These are phyloP conservation scores for Grammomys surdaster DNA, from an alignment of 2,113 vertebrate genomes.

Conservation along the genomic window DNA sequence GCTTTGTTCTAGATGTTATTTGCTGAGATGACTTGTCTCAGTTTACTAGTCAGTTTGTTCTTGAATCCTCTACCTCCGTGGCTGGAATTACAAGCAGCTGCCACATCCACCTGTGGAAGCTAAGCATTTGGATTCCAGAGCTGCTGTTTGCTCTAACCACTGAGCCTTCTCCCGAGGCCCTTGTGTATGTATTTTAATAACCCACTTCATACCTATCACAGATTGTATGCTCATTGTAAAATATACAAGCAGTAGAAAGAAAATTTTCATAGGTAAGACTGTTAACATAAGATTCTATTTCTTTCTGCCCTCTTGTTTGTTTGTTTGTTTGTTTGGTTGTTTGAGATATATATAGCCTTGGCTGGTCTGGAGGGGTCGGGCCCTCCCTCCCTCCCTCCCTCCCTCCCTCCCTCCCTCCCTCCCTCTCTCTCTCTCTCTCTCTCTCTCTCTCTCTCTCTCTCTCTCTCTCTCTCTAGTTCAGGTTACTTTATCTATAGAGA, in stretches of 20 bases:
- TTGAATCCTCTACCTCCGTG: no score
- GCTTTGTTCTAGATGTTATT: not conserved
- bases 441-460: no score
- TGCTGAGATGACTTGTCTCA: not conserved
- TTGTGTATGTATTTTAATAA: constrained; percentile 36
- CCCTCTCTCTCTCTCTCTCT: no score
- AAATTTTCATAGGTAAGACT: constrained; percentile 44
- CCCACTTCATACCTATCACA: constrained; percentile 5
- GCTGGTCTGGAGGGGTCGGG: not conserved
- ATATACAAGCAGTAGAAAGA: constrained; percentile 48
- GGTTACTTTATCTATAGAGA: not conserved
- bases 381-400: no score
- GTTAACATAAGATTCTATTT: constrained; percentile 22
- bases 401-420: no score
- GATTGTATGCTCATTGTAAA: constrained; percentile 34
- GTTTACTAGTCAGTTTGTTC: no score
- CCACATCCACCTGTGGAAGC: not conserved
- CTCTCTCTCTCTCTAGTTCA: not conserved
- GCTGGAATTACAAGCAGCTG: not conserved
- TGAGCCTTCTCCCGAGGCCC: not conserved
- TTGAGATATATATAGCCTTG: not conserved
- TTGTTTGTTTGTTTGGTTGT: not conserved
- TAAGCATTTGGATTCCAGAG: not conserved
- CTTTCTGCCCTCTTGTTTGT: not conserved
- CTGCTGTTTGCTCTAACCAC: not conserved